Evolutionary conservation across 2,113 vertebrate species (phyloP).

Genomic region (Erinaceus europaeus): DNA sequence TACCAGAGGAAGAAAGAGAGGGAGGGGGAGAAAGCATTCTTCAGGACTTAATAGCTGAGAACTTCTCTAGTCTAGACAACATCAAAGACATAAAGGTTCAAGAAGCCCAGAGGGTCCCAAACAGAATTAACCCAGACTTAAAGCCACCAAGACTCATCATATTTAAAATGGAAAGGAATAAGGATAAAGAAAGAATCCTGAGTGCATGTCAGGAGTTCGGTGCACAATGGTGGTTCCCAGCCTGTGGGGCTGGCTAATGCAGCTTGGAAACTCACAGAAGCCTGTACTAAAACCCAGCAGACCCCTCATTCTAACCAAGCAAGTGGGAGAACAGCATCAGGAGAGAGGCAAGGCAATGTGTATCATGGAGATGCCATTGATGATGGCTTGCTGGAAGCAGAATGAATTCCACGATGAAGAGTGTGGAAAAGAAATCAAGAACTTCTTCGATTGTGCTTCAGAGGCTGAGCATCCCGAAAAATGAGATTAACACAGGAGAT

Average conservation of each 20-base stretch:
- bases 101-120: too few relatives aligned
- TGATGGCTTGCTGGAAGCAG: slow-evolving; percentile 97
- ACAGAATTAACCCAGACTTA: too few relatives aligned
- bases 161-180: too few relatives aligned
- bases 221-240: slow-evolving; percentile 58
- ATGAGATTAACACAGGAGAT: slow-evolving; percentile 47
- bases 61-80: too few relatives aligned
- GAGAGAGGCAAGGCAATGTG: slow-evolving; percentile 89
- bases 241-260: slow-evolving; percentile 75
- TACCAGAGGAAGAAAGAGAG: too few relatives aligned
- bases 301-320: slow-evolving; percentile 83
- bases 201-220: slow-evolving; percentile 39
- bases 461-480: slow-evolving; percentile 83
- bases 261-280: slow-evolving; percentile 68
- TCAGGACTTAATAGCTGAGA: too few relatives aligned
- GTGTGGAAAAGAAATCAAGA: slow-evolving; percentile 85
- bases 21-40: too few relatives aligned
- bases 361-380: slow-evolving; percentile 89
- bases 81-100: too few relatives aligned
- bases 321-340: slow-evolving; percentile 83
- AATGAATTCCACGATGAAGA: slow-evolving; percentile 87
- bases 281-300: slow-evolving; percentile 85
- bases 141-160: too few relatives aligned
- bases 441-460: slow-evolving; percentile 87
- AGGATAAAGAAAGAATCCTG: too few relatives aligned